These are phyloP conservation scores for Marasmarcha lunaedactyla DNA, from an alignment of 2,888 invertebrate species.

Conservation along the genomic window DNA sequence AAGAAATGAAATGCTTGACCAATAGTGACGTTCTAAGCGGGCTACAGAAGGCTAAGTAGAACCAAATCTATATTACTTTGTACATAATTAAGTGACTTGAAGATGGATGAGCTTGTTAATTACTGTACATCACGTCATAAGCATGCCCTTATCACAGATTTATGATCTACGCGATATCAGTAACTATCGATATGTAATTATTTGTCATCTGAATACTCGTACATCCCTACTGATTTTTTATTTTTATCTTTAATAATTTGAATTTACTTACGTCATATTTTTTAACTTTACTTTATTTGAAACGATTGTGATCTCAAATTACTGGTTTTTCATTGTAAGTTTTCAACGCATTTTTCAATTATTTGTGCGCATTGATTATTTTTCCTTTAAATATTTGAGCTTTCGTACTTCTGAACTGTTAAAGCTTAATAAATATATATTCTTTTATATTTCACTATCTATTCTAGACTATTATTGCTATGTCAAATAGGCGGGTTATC, in stretches of 20 bases:
- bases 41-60: constrained; percentile 61
- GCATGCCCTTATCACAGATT: constrained; percentile 65
- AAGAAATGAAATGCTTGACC: constrained; percentile 20
- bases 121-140: constrained; percentile 50
- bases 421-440: constrained; percentile 49
- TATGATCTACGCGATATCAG: constrained; percentile 46
- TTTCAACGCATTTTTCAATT: too few relatives aligned
- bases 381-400: constrained; percentile 4
- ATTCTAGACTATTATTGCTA: constrained; percentile 68
- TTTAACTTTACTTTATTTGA: too few relatives aligned
- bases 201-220: constrained; percentile 18
- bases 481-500: constrained; percentile 66
- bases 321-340: too few relatives aligned
- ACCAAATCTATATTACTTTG: constrained; percentile 46
- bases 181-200: constrained; percentile 54
- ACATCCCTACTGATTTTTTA: too few relatives aligned
- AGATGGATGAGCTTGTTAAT: constrained; percentile 27
- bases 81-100: constrained; percentile 36
- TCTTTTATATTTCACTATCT: constrained; percentile 46
- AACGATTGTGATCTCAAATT: too few relatives aligned
- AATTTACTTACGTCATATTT: too few relatives aligned
- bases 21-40: constrained; percentile 49
- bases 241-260: too few relatives aligned
- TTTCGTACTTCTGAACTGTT: constrained; percentile 25
- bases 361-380: constrained; percentile 10